phyloP scores from a whole-genome alignment of 2,113 vertebrate species.

The Blennius ocellaris region DNA sequence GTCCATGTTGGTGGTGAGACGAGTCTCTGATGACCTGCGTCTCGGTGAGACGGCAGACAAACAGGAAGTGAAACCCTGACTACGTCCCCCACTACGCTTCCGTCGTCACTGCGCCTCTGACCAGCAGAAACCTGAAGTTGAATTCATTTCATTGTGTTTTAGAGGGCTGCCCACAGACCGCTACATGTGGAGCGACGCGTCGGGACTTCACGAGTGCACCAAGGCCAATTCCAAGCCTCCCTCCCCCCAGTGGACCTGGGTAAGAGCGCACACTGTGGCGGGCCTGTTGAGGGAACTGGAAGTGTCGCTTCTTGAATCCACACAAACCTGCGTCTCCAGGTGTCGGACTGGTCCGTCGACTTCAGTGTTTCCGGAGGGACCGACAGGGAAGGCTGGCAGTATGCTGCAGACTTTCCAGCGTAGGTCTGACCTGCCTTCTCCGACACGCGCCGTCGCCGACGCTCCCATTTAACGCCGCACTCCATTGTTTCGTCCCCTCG shows the following conservation, averaged over 20 bases:
- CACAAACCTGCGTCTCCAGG: conserved; percentile 75
- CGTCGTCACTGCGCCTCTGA: too few relatives aligned
- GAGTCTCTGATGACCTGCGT: too few relatives aligned
- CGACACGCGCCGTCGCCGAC: too few relatives aligned
- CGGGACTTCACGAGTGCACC: conserved; percentile 93
- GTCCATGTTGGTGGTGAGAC: too few relatives aligned
- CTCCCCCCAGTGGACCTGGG: conserved; percentile 95
- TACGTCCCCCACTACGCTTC: too few relatives aligned
- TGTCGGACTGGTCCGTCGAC: conserved; percentile 93
- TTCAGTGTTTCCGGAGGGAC: conserved; percentile 88
- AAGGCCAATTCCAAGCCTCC: conserved; percentile 91
- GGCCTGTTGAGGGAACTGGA: too few relatives aligned
- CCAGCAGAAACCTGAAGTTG: too few relatives aligned
- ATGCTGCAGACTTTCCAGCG: conserved; percentile 96
- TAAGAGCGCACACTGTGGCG: conserved; percentile 59
- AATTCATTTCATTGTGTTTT: conserved; percentile 22
- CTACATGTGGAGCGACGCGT: conserved; percentile 97
- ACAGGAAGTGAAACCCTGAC: too few relatives aligned
- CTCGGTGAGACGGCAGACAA: too few relatives aligned
- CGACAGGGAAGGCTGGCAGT: conserved; percentile 97
- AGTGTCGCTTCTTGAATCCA: not conserved
- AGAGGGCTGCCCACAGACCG: conserved; percentile 97
- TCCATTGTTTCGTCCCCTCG: conserved; percentile 38
- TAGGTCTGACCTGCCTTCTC: conserved; percentile 74
- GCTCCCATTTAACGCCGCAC: too few relatives aligned